These are phyloP conservation scores for Notolepis coatsorum DNA, from an alignment of 2,797 vertebrate genomes.

Conservation along the genomic window DNA sequence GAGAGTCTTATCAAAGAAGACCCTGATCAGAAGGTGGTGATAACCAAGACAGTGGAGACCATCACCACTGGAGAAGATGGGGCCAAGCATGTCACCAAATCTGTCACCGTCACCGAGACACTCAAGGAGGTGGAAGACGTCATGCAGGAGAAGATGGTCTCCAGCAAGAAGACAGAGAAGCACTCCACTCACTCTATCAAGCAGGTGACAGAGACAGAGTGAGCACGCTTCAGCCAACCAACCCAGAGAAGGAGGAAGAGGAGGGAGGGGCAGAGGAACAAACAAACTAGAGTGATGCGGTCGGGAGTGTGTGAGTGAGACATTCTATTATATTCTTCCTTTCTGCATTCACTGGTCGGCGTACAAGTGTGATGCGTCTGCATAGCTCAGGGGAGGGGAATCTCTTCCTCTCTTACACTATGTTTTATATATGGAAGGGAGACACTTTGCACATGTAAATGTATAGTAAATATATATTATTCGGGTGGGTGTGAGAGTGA, in stretches of 20 bases:
- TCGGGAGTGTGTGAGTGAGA: too few species aligned
- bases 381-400: too few species aligned
- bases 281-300: conserved; percentile 19
- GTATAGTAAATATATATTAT: too few species aligned
- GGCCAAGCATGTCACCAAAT: conserved; percentile 92
- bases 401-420: too few species aligned
- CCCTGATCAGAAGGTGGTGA: conserved; percentile 88
- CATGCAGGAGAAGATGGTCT: conserved; percentile 88
- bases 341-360: too few species aligned
- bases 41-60: conserved; percentile 94
- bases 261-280: conserved; percentile 18
- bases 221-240: conserved; percentile 45
- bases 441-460: too few species aligned
- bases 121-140: conserved; percentile 90
- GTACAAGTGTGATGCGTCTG: too few species aligned
- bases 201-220: conserved; percentile 90
- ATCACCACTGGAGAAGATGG: conserved; percentile 91
- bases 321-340: too few species aligned
- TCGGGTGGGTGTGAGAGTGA: too few species aligned
- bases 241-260: background rate
- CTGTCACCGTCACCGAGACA: conserved; percentile 95
- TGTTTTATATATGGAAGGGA: too few species aligned
- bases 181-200: conserved; percentile 91
- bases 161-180: conserved; percentile 94
- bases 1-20: conserved; percentile 92